These are phyloP conservation scores for Oryctes rhinoceros DNA, from an alignment of 1,140 invertebrate species.

Conservation along the genomic window DNA sequence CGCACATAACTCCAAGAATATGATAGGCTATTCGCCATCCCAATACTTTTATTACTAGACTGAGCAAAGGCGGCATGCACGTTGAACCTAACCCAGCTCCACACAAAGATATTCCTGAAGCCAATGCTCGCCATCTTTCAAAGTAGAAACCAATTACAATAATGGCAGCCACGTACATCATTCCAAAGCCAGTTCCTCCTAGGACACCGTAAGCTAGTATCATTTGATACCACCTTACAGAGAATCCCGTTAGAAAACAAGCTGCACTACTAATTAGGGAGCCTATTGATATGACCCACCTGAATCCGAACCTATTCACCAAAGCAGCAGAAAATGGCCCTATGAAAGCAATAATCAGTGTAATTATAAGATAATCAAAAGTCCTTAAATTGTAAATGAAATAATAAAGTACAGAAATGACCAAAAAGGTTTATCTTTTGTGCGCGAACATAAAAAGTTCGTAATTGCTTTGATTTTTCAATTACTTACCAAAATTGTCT, in stretches of 20 bases:
- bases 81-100: constrained; percentile 83
- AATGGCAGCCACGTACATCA: constrained; percentile 87
- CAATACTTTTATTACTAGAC: constrained; percentile 62
- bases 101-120: constrained; percentile 80
- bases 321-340: constrained; percentile 81
- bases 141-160: constrained; percentile 85
- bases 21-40: constrained; percentile 66
- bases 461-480: too few relatives aligned
- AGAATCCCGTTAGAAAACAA: constrained; percentile 68
- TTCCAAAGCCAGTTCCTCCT: constrained; percentile 83
- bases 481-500: too few relatives aligned
- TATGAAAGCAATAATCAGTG: constrained; percentile 55
- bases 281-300: constrained; percentile 74
- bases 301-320: constrained; percentile 77
- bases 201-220: constrained; percentile 72
- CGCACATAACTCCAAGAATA: constrained; percentile 60
- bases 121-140: constrained; percentile 78
- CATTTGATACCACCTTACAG: constrained; percentile 66
- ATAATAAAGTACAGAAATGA: background rate
- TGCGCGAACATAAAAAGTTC: too few relatives aligned
- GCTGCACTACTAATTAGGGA: constrained; percentile 66
- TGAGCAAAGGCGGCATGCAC: constrained; percentile 69
- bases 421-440: too few relatives aligned
- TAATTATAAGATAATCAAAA: too few relatives aligned
- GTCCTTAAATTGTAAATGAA: background rate